Base-by-base conservation (phyloP, 92 coral and sea anemone genomes). In the Nematostella vectensis region DNA sequence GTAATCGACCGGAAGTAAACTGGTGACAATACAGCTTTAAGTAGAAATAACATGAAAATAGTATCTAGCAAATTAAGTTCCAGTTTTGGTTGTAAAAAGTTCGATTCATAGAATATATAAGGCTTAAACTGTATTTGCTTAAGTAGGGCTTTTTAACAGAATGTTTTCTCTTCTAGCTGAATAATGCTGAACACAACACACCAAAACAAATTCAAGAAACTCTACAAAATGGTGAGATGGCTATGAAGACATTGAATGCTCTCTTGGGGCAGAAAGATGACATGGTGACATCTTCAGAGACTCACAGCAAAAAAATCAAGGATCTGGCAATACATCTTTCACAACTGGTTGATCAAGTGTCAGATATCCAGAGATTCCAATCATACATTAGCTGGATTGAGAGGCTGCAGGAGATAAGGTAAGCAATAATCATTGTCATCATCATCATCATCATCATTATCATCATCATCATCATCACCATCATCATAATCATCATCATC, bases 371-470 rank as follows among this genome's bases (percentile, higher is more conserved):
- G 16, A 76, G 95, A 69, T 78, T 86, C 55, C 67, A 77, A 31
- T 56, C 87, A 31, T 93, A 93, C 25, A 80, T 75, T 36, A 86
- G 76, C 42, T 87, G 99, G 96, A 75, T 93, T 43, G 80, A 82
- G 52, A 87, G 65, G 52, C 58, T 93, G 30, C 88, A 93, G 63
- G 68, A 75, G 20, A 77, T 86, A 8, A 93, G 96, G 99, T 84
- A 65, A 27, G 63, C 9, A 27, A n/a, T n/a, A n/a, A n/a, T n/a
- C n/a, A n/a, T n/a, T n/a, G n/a, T n/a, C n/a, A n/a, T n/a, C n/a
- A n/a, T n/a, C n/a, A n/a, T n/a, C n/a, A n/a, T n/a, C n/a, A n/a
- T n/a, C n/a, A n/a, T n/a, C n/a, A n/a, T n/a, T n/a, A n/a, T n/a
- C n/a, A n/a, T n/a, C n/a, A n/a, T n/a, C n/a, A n/a, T n/a, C n/a